Conservation (phyloP, 1,140 invertebrate genomes). For the Chelonus insularis region DNA sequence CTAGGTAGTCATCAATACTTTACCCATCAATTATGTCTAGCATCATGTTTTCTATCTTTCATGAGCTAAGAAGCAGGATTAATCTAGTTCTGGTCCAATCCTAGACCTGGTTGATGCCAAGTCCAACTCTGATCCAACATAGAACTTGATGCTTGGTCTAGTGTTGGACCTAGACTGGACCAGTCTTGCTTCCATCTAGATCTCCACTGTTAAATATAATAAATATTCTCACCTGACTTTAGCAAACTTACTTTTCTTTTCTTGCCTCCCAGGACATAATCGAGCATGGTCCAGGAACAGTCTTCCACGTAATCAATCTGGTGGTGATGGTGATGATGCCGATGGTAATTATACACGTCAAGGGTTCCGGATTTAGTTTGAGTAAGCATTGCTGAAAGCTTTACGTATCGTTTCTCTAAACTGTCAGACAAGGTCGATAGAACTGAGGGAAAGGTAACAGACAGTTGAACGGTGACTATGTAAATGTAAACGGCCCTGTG, state of each 20-base stretch:
- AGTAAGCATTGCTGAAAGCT: constrained; percentile 62
- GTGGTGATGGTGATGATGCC: constrained; percentile 75
- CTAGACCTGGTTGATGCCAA: too few species aligned
- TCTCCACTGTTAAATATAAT: too few species aligned
- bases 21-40: too few species aligned
- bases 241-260: constrained; percentile 20
- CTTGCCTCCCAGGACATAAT: constrained; percentile 69
- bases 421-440: constrained; percentile 3
- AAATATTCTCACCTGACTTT: too few species aligned
- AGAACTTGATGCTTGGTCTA: too few species aligned
- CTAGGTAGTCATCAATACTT: too few species aligned
- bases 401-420: constrained; percentile 26
- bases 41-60: too few species aligned
- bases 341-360: constrained; percentile 76
- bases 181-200: too few species aligned
- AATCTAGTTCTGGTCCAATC: too few species aligned
- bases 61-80: too few species aligned
- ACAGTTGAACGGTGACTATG: background rate
- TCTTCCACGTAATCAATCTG: constrained; percentile 77
- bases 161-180: too few species aligned
- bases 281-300: constrained; percentile 68
- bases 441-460: background rate
- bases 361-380: constrained; percentile 76
- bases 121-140: too few species aligned
- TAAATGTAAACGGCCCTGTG: constrained; percentile 15